Conservation (phyloP, 2,888 invertebrate species). For the Julus scandinavius region DNA sequence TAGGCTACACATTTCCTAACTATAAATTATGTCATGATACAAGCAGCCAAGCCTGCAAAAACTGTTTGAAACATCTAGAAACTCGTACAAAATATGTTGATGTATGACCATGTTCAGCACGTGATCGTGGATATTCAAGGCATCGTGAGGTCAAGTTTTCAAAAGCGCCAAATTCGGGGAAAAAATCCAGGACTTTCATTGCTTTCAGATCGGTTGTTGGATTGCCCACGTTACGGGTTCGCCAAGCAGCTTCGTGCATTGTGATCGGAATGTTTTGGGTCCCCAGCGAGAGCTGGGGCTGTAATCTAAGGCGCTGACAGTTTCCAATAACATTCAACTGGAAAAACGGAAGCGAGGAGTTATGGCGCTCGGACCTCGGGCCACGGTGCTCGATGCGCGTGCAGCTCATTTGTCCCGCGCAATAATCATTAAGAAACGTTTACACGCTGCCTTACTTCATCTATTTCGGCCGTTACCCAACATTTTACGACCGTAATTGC, state of each 20-base stretch:
- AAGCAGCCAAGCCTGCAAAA: no score
- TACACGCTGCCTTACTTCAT: constrained; percentile 52
- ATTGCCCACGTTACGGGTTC: background rate
- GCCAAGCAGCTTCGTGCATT: background rate
- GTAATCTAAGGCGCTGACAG: constrained; percentile 22
- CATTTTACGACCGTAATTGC: constrained; percentile 54
- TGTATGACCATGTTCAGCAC: no score
- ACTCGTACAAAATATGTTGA: no score
- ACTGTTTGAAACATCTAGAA: no score
- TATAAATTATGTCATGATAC: no score
- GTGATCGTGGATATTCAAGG: no score
- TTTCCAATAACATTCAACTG: constrained; percentile 1
- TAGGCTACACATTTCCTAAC: no score
- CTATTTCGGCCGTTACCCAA: constrained; percentile 53
- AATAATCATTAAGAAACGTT: constrained; percentile 56
- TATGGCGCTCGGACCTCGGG: constrained; percentile 19
- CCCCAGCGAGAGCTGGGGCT: background rate
- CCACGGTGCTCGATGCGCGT: background rate
- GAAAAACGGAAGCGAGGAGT: constrained; percentile 33
- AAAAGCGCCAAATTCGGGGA: no score
- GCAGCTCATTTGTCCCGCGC: constrained; percentile 42
- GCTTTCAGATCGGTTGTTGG: no score
- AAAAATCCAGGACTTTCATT: no score
- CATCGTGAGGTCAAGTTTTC: no score
- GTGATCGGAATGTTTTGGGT: background rate